Conservation (phyloP, 2,888 invertebrate species). For the Synergus itoensis region DNA sequence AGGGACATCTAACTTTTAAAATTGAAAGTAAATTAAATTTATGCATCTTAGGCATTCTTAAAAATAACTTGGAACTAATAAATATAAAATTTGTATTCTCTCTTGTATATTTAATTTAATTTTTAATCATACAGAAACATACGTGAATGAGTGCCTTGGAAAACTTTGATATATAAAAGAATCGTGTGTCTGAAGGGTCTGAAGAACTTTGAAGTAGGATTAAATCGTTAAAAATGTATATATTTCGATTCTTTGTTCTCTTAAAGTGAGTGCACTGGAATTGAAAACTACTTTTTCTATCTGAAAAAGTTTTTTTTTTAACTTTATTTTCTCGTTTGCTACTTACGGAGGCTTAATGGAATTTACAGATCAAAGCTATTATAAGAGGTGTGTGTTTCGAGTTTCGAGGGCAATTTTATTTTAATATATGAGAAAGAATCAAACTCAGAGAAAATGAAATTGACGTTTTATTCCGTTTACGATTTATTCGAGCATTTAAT, state of each 20-base stretch:
- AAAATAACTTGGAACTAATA: no score
- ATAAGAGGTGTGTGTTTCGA: no score
- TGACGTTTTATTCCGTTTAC: background rate
- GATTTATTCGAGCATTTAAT: background rate
- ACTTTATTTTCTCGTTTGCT: background rate
- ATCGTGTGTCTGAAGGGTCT: background rate
- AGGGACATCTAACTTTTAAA: background rate
- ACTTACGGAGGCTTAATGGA: background rate
- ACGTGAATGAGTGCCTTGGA: background rate
- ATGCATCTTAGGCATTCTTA: no score
- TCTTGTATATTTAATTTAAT: no score
- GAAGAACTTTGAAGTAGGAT: constrained; percentile 5
- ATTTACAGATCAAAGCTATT: background rate
- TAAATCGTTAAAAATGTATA: constrained; percentile 22
- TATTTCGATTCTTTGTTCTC: background rate
- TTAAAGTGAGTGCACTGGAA: background rate
- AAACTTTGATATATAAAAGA: background rate
- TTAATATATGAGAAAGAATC: background rate
- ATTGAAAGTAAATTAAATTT: background rate
- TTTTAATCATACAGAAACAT: no score
- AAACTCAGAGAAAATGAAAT: background rate
- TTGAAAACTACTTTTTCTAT: constrained; percentile 8
- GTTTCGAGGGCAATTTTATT: no score
- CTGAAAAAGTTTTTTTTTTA: background rate
- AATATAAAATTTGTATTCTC: no score